Conservation (phyloP, 2,797 vertebrate species). For the Gymnoscopelus microlampas region DNA sequence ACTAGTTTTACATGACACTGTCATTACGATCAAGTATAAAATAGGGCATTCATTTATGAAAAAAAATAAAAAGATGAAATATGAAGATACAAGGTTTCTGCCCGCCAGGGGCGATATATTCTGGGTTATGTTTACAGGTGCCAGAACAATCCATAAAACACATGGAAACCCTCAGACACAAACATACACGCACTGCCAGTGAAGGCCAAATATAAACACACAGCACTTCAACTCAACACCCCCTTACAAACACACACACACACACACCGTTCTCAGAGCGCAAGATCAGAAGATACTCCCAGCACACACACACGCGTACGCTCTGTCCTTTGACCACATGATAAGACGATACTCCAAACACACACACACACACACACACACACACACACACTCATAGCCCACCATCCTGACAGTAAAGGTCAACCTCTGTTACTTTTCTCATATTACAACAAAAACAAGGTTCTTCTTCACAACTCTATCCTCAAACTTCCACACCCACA, state of each 20-base stretch:
- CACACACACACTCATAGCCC: constrained; percentile 1
- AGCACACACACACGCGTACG: neutral
- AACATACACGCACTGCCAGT: neutral
- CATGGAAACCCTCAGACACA: neutral
- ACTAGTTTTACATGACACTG: neutral
- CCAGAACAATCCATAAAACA: neutral
- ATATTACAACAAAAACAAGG: too few relatives aligned
- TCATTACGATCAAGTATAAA: neutral
- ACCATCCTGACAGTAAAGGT: too few relatives aligned
- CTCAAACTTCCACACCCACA: neutral
- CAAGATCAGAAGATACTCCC: neutral
- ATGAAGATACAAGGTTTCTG: too few relatives aligned
- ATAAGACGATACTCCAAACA: neutral
- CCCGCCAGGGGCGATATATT: too few relatives aligned
- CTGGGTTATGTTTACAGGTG: too few relatives aligned
- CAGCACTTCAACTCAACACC: neutral
- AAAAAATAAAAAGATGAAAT: neutral
- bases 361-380: constrained; percentile 1
- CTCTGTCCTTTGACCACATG: neutral
- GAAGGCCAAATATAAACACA: neutral
- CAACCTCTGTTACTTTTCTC: too few relatives aligned
- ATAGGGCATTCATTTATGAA: neutral
- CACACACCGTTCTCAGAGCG: neutral
- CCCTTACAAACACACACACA: neutral
- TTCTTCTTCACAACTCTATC: neutral